Base-by-base conservation (phyloP, 2,888 invertebrate species). In the Thysanoteuthis rhombus region DNA sequence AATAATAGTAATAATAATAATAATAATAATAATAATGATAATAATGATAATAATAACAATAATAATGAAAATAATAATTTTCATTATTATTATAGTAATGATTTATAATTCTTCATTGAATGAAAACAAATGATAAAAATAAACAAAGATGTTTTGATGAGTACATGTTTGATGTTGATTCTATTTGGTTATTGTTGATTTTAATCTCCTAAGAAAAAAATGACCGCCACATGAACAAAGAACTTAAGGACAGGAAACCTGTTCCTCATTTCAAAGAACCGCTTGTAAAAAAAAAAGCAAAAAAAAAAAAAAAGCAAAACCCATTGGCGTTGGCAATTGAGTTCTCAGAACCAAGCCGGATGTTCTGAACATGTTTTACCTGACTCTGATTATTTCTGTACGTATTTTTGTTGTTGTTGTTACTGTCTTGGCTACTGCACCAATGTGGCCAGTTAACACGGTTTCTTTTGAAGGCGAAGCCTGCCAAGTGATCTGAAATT, bases 381-480 rank as follows among this genome's bases (percentile, higher is more conserved):
- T 36, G n/a, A 12, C 52, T 52, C 25, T 52, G 25, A 52, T 52
- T 52, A 22, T 45, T 45, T 16, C 45, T 45, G 45, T 45, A 16
- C 16, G 12, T 45, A 6, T 32, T 58, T 32, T 32, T 25, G 25
- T 58, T n/a, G 1, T 52, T 25, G 22, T 22, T 47, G 1, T 52
- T 52, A 8, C 16, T 36, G 12, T 75, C 2, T 75, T 75, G 75
- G n/a, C n/a, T 36, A n/a, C 19, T n/a, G 75, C 36, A 75, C n/a
- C n/a, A n/a, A 75, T 75, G n/a, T 75, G 75, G 75, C 75, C 75
- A 75, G 75, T n/a, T n/a, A 75, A 75, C 75, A 75, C 75, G n/a
- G 16, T 10, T 36, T 75, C 75, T 10, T 75, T 75, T 75, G n/a
- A 75, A 75, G 75, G 36, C 4, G 75, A 75, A 75, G 19, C n/a